A percentile compares a stretch with the other conserved stretches of the same genome.
Evolutionary conservation across 2,113 vertebrate species (phyloP).

Genomic region (Bujurquina vittata): DNA sequence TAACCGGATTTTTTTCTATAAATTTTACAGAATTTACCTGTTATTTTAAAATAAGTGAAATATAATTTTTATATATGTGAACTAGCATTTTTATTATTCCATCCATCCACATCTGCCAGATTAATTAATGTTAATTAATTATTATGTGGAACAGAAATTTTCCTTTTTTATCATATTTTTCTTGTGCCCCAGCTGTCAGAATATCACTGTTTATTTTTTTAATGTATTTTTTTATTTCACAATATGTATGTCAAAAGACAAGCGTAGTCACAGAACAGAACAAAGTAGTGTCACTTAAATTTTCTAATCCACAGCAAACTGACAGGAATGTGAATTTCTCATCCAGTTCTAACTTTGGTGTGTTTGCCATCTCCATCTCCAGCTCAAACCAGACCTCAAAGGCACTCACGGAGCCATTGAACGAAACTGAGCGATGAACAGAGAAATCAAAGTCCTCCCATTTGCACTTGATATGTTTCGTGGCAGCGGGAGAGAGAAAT

Average conservation of each 20-base stretch:
- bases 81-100: too few species aligned
- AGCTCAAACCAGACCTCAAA: constrained; percentile 60
- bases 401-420: constrained; percentile 5
- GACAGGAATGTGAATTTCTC: not conserved
- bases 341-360: constrained; percentile 48
- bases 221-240: too few species aligned
- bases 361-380: constrained; percentile 56
- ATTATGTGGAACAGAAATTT: too few species aligned
- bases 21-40: too few species aligned
- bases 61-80: too few species aligned
- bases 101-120: too few species aligned
- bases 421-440: constrained; percentile 32
- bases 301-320: not conserved
- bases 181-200: too few species aligned
- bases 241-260: not conserved
- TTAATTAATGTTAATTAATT: too few species aligned
- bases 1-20: too few species aligned
- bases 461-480: constrained; percentile 26
- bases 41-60: too few species aligned
- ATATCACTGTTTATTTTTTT: too few species aligned
- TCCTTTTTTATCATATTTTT: too few species aligned
- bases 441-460: constrained; percentile 30
- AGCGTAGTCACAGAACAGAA: not conserved
- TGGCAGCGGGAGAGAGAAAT: constrained; percentile 17
- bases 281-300: not conserved